phyloP scores from a whole-genome alignment of 1,140 invertebrate genomes.

The Pseudomyrmex pallidus region DNA sequence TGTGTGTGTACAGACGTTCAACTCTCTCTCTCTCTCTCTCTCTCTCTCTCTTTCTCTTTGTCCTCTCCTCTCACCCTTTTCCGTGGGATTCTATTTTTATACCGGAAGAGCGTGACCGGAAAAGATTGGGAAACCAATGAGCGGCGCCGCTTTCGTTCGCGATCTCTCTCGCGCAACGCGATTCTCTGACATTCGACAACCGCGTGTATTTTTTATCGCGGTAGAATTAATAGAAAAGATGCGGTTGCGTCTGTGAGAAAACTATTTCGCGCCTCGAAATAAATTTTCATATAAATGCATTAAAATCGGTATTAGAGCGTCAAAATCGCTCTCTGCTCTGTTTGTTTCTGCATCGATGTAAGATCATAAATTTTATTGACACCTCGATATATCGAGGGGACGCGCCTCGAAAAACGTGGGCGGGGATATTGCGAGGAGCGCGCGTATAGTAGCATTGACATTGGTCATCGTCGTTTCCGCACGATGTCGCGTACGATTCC shows the following conservation, averaged over 20 bases:
- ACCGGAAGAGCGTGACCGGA: constrained; percentile 16
- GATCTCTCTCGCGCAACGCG: background rate
- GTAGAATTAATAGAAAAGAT: no score
- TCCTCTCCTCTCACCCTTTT: no score
- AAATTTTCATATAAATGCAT: no score
- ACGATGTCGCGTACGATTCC: constrained; percentile 19
- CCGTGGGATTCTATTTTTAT: background rate
- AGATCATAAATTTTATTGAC: background rate
- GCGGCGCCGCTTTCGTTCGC: background rate
- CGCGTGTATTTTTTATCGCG: background rate
- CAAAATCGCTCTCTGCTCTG: background rate
- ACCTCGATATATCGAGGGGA: background rate
- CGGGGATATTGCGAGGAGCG: background rate
- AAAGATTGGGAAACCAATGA: constrained; percentile 4
- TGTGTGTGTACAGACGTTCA: no score
- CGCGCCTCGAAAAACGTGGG: background rate
- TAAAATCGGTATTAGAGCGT: no score
- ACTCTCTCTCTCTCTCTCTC: no score
- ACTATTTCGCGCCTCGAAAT: no score
- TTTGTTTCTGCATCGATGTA: background rate
- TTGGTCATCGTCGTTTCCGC: constrained; percentile 66
- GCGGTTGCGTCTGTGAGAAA: no score
- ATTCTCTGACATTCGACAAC: constrained; percentile 32
- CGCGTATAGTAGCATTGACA: constrained; percentile 63
- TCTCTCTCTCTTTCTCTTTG: no score